phyloP scores from a whole-genome alignment of 2,797 vertebrate genomes.

The Zalophus californianus region DNA sequence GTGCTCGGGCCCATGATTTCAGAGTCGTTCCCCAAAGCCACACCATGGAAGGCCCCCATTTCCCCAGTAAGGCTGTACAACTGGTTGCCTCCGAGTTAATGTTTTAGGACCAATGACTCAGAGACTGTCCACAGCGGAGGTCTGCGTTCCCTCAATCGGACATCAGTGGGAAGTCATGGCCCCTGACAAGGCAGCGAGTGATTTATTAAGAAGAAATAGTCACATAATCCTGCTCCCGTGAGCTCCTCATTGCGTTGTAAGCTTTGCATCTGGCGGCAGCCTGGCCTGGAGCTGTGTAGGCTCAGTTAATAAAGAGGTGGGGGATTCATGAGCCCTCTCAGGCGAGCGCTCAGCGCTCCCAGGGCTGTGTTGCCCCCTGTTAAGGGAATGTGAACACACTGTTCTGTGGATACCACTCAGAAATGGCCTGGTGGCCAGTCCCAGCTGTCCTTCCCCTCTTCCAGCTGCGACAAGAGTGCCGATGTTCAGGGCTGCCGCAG shows the following conservation, averaged over 20 bases:
- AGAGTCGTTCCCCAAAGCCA: background rate
- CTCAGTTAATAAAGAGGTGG: background rate
- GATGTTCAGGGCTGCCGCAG: fast-evolving
- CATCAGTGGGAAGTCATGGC: slow-evolving; percentile 70
- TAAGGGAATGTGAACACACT: fast-evolving
- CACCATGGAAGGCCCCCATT: background rate
- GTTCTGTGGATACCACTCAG: background rate
- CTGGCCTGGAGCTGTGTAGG: background rate
- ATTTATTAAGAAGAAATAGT: background rate
- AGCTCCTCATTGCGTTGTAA: background rate
- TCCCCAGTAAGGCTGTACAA: background rate
- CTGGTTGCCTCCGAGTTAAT: slow-evolving; percentile 57
- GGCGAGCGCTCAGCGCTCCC: fast-evolving
- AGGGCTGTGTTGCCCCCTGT: background rate
- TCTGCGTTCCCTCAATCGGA: slow-evolving; percentile 75
- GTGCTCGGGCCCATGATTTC: background rate
- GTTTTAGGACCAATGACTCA: slow-evolving; percentile 72
- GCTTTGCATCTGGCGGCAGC: background rate
- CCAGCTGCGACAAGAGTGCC: background rate
- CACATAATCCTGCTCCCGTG: background rate
- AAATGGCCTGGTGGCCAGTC: fast-evolving
- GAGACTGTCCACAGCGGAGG: slow-evolving; percentile 68
- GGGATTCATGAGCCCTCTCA: background rate
- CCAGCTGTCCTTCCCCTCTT: background rate
- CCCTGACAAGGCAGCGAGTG: slow-evolving; percentile 67